phyloP scores from a whole-genome alignment of 2,797 vertebrate species.

The Lepus townsendii region DNA sequence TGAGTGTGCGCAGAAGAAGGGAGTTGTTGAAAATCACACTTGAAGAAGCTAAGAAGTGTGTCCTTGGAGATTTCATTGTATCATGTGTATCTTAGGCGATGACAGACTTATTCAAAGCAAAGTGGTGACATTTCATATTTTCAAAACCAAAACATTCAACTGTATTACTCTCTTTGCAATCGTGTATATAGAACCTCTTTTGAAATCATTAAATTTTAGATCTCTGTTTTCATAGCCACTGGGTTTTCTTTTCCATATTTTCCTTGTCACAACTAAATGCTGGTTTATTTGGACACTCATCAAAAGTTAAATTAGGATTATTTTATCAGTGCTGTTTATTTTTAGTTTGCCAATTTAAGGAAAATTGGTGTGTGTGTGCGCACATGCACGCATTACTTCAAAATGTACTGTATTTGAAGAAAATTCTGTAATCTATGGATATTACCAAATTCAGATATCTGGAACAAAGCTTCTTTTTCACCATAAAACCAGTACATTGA shows the following conservation, averaged over 20 bases:
- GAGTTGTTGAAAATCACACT: conserved; percentile 46
- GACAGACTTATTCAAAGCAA: conserved; percentile 67
- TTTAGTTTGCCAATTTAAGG: not conserved
- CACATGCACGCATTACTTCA: not conserved
- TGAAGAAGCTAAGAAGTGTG: conserved; percentile 46
- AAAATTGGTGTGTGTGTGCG: not conserved
- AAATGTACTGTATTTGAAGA: conserved; percentile 32
- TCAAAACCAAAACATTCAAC: conserved; percentile 65
- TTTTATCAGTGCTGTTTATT: not conserved
- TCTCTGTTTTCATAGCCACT: conserved; percentile 74
- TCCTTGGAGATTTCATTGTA: conserved; percentile 61
- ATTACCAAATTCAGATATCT: conserved; percentile 48
- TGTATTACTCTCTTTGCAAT: conserved; percentile 74
- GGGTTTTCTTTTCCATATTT: conserved; percentile 71
- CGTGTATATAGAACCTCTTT: conserved; percentile 79
- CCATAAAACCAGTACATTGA: not conserved
- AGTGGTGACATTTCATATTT: conserved; percentile 73
- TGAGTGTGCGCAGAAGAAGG: not conserved
- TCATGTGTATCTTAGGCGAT: conserved; percentile 66
- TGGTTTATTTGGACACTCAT: conserved; percentile 10
- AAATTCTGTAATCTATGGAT: conserved; percentile 25
- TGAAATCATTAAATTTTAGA: conserved; percentile 83
- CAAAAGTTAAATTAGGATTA: conserved; percentile 16
- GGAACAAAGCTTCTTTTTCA: not conserved
- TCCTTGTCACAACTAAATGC: conserved; percentile 54